Evolutionary conservation across 1,140 invertebrate genomes (phyloP), one percentile per base, ranked within the genome.

Genomic region (Drosophila orena): DNA sequence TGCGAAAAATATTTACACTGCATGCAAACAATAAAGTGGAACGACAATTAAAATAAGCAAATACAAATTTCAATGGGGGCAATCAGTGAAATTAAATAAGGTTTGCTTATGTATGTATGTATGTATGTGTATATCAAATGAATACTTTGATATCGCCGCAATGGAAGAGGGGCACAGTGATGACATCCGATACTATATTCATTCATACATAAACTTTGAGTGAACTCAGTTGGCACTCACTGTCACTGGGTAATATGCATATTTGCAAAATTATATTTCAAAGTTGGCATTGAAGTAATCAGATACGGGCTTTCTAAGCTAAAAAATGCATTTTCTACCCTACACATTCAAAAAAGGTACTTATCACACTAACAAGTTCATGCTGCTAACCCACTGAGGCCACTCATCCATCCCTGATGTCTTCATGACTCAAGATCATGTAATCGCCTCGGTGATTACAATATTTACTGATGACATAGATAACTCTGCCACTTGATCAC

Each of bases 41-140:
- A 68, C 65, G 30, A 35, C 15, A 69, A 70, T 70, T 69, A 70
- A 70, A 70, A 20, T 30, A 24, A 40, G 35, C 53, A 69, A 69
- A 70, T 57, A 56, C 11, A 17, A n/a, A 69, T 46, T 70, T 69
- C 40, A 56, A 70, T 70, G 42, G 35, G 43, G 50, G 27, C 64
- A 69, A 70, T 69, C 66, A 69, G 43, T 50, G 47, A 56, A 70
- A 70, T 56, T 57, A 56, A 70, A 56, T 69, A 69, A 30, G 30
- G 30, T 30, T 30, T 0, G 30, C 8, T 3, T 10, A 10, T 30
- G 8, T 10, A 24, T 38, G 47, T 10, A 10, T 30, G 8, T 10
- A 24, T 38, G 47, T 43, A 38, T 34, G 49, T 17, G 17, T 52
- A 38, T 22, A 17, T 43, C 12, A 70, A 43, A 55, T 38, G 40